Conservation (phyloP, 2,113 vertebrate genomes). For the Tragelaphus buxtoni region DNA sequence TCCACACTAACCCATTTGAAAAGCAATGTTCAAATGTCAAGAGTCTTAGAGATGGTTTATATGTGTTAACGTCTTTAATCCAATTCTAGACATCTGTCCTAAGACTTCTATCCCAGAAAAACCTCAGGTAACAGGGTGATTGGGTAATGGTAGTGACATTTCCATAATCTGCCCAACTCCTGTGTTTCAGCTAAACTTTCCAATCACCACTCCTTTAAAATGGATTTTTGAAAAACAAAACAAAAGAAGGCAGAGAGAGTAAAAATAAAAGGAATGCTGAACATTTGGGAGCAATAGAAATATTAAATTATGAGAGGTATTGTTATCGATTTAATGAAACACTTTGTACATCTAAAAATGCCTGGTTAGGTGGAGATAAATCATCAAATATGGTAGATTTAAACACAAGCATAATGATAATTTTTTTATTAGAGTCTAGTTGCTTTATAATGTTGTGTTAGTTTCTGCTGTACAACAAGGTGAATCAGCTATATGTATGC, state of each 20-base stretch:
- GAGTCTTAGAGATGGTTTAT: background rate
- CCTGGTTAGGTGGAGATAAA: background rate
- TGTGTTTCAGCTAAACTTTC: background rate
- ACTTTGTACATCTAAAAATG: background rate
- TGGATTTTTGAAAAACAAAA: background rate
- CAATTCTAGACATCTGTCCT: background rate
- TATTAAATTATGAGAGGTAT: background rate
- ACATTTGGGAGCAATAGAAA: background rate
- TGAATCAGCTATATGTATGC: background rate
- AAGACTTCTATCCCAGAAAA: background rate
- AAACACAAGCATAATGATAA: background rate
- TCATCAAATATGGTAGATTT: background rate
- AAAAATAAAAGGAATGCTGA: background rate
- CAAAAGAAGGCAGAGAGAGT: background rate
- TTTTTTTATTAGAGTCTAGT: background rate
- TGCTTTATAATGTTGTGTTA: background rate
- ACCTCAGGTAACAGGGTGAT: background rate
- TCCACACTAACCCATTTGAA: background rate
- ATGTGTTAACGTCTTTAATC: background rate
- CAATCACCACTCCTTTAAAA: background rate
- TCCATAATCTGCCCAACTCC: background rate
- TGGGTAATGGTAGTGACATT: background rate
- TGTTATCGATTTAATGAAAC: background rate
- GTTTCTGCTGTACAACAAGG: background rate
- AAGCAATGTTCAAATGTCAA: background rate